Percentiles rank a stretch among this genome's conserved stretches.
Conservation (phyloP, 2,113 vertebrate species). For the Morphnarchus princeps region DNA sequence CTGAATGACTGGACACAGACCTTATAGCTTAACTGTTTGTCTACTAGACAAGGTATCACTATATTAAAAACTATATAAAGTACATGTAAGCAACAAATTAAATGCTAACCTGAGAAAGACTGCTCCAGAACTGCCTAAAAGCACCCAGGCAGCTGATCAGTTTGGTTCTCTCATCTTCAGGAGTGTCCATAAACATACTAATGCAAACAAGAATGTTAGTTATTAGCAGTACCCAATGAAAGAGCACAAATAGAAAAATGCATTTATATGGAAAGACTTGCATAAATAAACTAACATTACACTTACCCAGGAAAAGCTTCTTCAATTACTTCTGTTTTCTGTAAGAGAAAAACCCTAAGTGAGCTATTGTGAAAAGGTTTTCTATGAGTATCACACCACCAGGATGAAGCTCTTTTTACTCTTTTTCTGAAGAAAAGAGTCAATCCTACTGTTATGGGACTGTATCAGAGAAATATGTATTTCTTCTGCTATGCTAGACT, state of each 20-base stretch:
- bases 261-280: background rate
- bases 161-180: conserved; percentile 95
- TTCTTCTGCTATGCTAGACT: background rate
- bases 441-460: background rate
- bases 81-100: background rate
- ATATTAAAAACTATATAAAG: background rate
- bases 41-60: background rate
- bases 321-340: conserved; percentile 98
- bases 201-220: conserved; percentile 3
- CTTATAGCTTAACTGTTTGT: background rate
- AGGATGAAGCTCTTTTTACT: background rate
- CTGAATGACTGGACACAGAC: background rate
- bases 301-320: conserved; percentile 98
- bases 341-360: background rate
- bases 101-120: conserved; percentile 87
- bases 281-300: background rate
- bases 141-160: conserved; percentile 92
- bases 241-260: background rate
- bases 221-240: background rate
- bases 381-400: background rate
- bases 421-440: background rate
- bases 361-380: background rate
- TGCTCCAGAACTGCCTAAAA: conserved; percentile 93
- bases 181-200: conserved; percentile 98
- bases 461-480: background rate